Evolutionary conservation across 2,888 invertebrate genomes (phyloP).

Genomic region (Apotomis capreana): DNA sequence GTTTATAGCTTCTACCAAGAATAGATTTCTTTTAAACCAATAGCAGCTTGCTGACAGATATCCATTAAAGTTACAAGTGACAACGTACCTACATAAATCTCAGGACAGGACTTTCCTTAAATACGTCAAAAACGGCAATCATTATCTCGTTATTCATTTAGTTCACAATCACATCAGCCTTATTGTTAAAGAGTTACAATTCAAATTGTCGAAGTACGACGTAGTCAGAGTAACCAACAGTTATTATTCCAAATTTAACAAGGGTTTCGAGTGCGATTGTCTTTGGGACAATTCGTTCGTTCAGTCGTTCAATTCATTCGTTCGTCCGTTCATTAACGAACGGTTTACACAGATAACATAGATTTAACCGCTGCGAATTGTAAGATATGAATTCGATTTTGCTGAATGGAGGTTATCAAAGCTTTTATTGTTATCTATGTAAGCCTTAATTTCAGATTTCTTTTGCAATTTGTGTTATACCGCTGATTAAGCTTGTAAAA

Average conservation of each 20-base stretch:
- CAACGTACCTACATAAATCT: neutral
- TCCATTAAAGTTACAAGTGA: slow-evolving; percentile 45
- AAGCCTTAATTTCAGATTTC: neutral
- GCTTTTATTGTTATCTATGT: neutral
- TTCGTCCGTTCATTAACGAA: slow-evolving; percentile 23
- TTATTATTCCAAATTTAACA: slow-evolving; percentile 34
- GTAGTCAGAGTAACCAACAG: neutral
- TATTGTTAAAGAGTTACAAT: neutral
- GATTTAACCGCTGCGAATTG: slow-evolving; percentile 29
- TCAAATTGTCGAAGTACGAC: neutral
- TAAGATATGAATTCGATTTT: slow-evolving; percentile 12
- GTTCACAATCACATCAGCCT: neutral
- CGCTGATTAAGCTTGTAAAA: too few relatives aligned
- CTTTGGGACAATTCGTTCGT: slow-evolving; percentile 42
- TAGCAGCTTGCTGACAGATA: neutral
- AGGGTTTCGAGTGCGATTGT: slow-evolving; percentile 40
- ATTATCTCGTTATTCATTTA: neutral
- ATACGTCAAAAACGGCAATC: slow-evolving; percentile 9
- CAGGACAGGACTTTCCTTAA: slow-evolving; percentile 15
- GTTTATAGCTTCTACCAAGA: too few relatives aligned
- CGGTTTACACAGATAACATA: slow-evolving; percentile 28
- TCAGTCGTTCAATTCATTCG: slow-evolving; percentile 36
- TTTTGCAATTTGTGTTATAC: too few relatives aligned
- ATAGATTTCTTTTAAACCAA: too few relatives aligned
- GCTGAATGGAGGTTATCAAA: slow-evolving; percentile 6